Base-by-base conservation (phyloP, 92 coral and sea anemone genomes). In the Zoanthus sociatus region DNA sequence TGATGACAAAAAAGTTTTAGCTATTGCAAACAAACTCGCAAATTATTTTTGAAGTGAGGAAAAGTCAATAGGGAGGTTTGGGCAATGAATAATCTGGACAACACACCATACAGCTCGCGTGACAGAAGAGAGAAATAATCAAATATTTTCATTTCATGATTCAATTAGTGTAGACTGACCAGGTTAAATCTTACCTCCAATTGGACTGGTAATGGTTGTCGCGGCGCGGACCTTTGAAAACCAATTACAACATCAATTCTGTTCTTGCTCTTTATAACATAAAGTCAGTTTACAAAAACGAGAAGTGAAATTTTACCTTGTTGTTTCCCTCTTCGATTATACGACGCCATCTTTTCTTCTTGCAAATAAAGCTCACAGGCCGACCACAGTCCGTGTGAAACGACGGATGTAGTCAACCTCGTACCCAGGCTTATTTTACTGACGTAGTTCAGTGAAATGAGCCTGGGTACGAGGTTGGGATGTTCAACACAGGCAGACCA, bases 291-390 rank as follows among this genome's bases (percentile, higher is more conserved):
- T 33, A 11, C 14, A 69, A 17, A 33, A 7, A 12, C 18, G 17
- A 26, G 56, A 79, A 61, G 10, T 8, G 46, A 61, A 61, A 61
- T 12, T 61, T 33, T 26, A 60, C n/a, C 44, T 60, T 72, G 71
- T 78, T 44, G 60, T 71, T 33, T 60, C 9, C 73, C 20, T 2
- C 33, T 13, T 17, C 18, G 32, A 18, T 18, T 58, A 79, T 79
- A 79, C 56, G 84, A 79, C 84, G 84, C 84, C 84, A 79, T 79
- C 73, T 79, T 79, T 72, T 79, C 44, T 33, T 33, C 84, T 37
- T 79, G 55, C 47, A 33, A 33, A 33, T 50, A 50, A 50, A 50
- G 5, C 54, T 50, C 42, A 50, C 54, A 50, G 54, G 54, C 8
- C 54, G 54, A 50, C 54, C 12, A 7, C 12, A 10, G 12, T 50